Evolutionary conservation across 1,140 invertebrate species (phyloP).

Genomic region (Cherax quadricarinatus): DNA sequence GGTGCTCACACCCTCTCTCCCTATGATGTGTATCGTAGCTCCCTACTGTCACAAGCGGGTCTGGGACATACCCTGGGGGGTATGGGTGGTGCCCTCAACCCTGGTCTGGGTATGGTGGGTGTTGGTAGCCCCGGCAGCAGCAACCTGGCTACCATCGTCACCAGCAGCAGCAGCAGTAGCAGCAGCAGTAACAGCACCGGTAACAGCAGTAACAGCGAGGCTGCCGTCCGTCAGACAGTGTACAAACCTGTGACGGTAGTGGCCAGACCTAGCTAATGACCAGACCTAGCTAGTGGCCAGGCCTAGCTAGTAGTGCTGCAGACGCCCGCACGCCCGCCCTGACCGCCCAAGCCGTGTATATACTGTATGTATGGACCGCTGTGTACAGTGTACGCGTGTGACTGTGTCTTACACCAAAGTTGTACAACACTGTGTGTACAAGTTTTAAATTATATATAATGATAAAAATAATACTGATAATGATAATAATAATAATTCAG

Average conservation of each 20-base stretch:
- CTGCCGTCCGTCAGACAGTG: slow-evolving; percentile 6
- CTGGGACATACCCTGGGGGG: slow-evolving; percentile 43
- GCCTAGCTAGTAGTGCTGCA: background rate
- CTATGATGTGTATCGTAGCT: slow-evolving; percentile 54
- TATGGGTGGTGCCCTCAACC: background rate
- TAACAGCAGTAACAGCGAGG: slow-evolving; percentile 1
- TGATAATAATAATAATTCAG: slow-evolving; percentile 16
- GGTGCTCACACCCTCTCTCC: slow-evolving; percentile 41
- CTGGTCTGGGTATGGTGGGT: slow-evolving; percentile 22
- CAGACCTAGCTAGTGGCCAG: background rate
- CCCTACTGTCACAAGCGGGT: slow-evolving; percentile 55
- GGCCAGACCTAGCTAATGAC: slow-evolving; percentile 58
- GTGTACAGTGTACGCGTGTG: no score
- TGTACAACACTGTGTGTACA: slow-evolving; percentile 64
- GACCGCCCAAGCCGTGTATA: slow-evolving; percentile 19
- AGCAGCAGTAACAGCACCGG: background rate
- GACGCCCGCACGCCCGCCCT: no score
- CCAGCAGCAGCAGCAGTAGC: background rate
- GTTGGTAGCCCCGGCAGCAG: background rate
- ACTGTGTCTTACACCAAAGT: slow-evolving; percentile 52
- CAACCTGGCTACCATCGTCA: background rate
- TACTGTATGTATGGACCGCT: slow-evolving; percentile 18
- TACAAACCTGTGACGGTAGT: slow-evolving; percentile 66
- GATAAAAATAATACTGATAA: no score
- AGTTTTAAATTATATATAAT: slow-evolving; percentile 31